Conservation (phyloP, 2,113 vertebrate species). For the Albula glossodonta region DNA sequence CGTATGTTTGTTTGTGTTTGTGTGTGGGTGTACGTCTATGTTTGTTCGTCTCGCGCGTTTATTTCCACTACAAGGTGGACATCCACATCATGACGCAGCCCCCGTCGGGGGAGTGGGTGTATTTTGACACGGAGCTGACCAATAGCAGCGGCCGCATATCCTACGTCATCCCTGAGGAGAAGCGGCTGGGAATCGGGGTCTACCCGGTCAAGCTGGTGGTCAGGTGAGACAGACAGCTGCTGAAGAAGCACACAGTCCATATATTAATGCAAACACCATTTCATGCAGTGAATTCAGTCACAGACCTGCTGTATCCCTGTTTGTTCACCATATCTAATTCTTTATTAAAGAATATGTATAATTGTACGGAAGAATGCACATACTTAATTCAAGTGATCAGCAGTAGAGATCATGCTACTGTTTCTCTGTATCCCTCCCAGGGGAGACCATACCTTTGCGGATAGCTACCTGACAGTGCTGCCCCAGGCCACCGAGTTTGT, state of each 20-base stretch:
- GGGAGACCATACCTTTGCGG: constrained; percentile 94
- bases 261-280: too few species aligned
- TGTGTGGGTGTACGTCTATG: neutral
- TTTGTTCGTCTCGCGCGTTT: neutral
- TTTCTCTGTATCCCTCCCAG: constrained; percentile 58
- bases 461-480: constrained; percentile 94
- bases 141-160: constrained; percentile 92
- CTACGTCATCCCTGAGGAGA: constrained; percentile 83
- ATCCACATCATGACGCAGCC: constrained; percentile 98
- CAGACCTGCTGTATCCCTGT: too few species aligned
- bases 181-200: constrained; percentile 85
- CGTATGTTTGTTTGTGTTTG: neutral
- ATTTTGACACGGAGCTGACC: constrained; percentile 90
- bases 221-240: constrained; percentile 68
- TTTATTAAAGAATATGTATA: too few species aligned
- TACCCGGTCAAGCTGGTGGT: constrained; percentile 98
- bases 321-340: too few species aligned
- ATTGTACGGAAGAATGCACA: too few species aligned
- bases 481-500: constrained; percentile 91
- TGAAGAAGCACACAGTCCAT: too few species aligned
- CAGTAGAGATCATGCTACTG: neutral
- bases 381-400: too few species aligned
- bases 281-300: neutral
- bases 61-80: constrained; percentile 77
- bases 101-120: constrained; percentile 91